phyloP scores from a whole-genome alignment of 2,888 invertebrate species.

The Drosophila neotestacea region DNA sequence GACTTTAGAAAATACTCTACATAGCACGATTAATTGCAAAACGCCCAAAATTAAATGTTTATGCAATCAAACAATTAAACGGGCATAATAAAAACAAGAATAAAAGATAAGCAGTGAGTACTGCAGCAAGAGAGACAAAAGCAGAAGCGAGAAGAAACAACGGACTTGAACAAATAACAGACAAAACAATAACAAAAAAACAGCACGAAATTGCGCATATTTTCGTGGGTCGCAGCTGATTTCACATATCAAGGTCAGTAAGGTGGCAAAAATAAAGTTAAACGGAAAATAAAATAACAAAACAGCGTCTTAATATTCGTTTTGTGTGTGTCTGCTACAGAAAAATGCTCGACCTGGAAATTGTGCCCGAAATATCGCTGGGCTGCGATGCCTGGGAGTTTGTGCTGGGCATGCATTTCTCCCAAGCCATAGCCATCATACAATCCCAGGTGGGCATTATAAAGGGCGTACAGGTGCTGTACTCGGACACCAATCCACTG shows the following conservation, averaged over 20 bases:
- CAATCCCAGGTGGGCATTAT: constrained; percentile 98
- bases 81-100: constrained; percentile 27
- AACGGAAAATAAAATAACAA: constrained; percentile 22
- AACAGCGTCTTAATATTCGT: constrained; percentile 15
- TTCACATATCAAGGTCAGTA: constrained; percentile 81
- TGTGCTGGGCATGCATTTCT: constrained; percentile 97
- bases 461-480: constrained; percentile 97
- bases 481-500: constrained; percentile 98
- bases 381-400: constrained; percentile 99
- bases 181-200: constrained; percentile 62
- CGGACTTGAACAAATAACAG: constrained; percentile 62
- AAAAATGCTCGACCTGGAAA: constrained; percentile 97
- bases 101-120: constrained; percentile 23
- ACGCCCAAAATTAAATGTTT: constrained; percentile 47
- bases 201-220: constrained; percentile 73
- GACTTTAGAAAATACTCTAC: constrained; percentile 50
- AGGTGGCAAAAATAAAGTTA: constrained; percentile 54
- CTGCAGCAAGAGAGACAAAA: constrained; percentile 28
- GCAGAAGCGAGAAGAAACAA: constrained; percentile 50
- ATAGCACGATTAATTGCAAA: constrained; percentile 50
- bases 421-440: constrained; percentile 97
- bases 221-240: constrained; percentile 78
- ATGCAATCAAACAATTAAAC: constrained; percentile 49
- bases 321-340: constrained; percentile 30
- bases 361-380: constrained; percentile 97